These are phyloP conservation scores for Cliona cf. orientalis DNA, from an alignment of 37 sponge, comb jelly and placozoan species.

Conservation along the genomic window DNA sequence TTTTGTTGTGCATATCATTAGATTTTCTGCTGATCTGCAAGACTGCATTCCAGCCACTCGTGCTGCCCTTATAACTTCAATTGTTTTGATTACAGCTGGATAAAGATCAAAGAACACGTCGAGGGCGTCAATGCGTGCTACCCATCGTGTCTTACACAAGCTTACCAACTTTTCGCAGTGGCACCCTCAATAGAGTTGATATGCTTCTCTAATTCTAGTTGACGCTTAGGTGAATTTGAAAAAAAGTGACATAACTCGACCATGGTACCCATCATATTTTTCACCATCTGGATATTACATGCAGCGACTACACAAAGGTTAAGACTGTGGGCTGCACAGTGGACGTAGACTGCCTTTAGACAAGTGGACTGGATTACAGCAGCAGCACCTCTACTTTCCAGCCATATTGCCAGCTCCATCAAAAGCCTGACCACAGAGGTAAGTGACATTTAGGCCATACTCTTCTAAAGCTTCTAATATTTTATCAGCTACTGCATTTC, in stretches of 20 bases:
- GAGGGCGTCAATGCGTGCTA: conserved; percentile 45
- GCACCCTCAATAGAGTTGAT: conserved; percentile 8
- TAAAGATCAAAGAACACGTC: conserved; percentile 37
- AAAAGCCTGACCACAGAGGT: conserved; percentile 53
- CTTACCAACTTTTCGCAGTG: conserved; percentile 14
- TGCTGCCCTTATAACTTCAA: conserved; percentile 18
- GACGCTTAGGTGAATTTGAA: conserved; percentile 34
- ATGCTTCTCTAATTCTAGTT: conserved; percentile 17
- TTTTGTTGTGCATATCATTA: conserved; percentile 16
- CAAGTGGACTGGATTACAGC: conserved; percentile 19
- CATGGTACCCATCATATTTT: conserved; percentile 43
- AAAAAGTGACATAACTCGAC: conserved; percentile 32
- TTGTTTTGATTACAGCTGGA: conserved; percentile 9
- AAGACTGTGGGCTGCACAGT: conserved; percentile 43
- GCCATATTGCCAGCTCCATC: conserved; percentile 70
- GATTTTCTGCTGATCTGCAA: conserved; percentile 13
- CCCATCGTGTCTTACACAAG: conserved; percentile 57
- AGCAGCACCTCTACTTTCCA: conserved; percentile 29
- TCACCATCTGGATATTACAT: conserved; percentile 9
- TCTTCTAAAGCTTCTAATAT: conserved; percentile 14
- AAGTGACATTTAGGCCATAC: conserved; percentile 26
- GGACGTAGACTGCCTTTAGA: conserved; percentile 49
- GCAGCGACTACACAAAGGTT: conserved; percentile 54
- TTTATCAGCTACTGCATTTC: conserved; percentile 39
- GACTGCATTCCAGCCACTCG: conserved; percentile 32